phyloP scores from a whole-genome alignment of 2,888 invertebrate species.

The Drosophila tanythrix region DNA sequence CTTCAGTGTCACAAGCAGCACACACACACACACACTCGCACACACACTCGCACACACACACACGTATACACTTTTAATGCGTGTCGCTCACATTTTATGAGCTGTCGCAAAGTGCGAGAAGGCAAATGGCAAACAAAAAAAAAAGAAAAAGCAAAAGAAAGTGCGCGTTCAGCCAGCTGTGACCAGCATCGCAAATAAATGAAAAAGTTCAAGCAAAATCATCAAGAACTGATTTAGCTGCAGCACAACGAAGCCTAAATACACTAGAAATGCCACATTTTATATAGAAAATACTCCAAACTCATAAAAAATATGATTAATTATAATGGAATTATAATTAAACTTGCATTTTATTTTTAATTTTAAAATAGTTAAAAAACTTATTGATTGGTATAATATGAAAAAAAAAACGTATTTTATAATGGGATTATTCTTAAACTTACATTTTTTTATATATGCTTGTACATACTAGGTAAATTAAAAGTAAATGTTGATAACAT shows the following conservation, averaged over 20 bases:
- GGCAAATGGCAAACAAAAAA: slow-evolving; percentile 53
- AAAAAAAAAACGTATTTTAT: not conserved
- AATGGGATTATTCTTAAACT: not conserved
- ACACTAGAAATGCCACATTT: not conserved
- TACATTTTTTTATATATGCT: not conserved
- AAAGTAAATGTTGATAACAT: not conserved
- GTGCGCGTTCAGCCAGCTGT: slow-evolving; percentile 75
- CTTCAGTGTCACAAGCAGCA: slow-evolving; percentile 75
- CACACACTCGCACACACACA: slow-evolving; percentile 26
- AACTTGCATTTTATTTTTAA: not conserved
- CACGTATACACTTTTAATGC: slow-evolving; percentile 70
- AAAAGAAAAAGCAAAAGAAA: slow-evolving; percentile 53
- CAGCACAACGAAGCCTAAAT: slow-evolving; percentile 2
- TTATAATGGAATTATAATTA: not conserved
- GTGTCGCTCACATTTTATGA: slow-evolving; percentile 80
- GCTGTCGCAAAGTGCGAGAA: slow-evolving; percentile 76
- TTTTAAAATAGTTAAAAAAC: not conserved
- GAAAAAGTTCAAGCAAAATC: slow-evolving; percentile 69
- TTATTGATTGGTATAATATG: not conserved
- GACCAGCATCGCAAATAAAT: slow-evolving; percentile 76
- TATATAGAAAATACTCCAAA: not conserved
- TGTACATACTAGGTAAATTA: rapidly evolving
- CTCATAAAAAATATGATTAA: rapidly evolving
- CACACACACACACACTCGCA: slow-evolving; percentile 20
- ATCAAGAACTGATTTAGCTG: slow-evolving; percentile 33